phyloP scores from a whole-genome alignment of 53 echinoderm and acorn worm species.

The Mesocentrotus franciscanus region DNA sequence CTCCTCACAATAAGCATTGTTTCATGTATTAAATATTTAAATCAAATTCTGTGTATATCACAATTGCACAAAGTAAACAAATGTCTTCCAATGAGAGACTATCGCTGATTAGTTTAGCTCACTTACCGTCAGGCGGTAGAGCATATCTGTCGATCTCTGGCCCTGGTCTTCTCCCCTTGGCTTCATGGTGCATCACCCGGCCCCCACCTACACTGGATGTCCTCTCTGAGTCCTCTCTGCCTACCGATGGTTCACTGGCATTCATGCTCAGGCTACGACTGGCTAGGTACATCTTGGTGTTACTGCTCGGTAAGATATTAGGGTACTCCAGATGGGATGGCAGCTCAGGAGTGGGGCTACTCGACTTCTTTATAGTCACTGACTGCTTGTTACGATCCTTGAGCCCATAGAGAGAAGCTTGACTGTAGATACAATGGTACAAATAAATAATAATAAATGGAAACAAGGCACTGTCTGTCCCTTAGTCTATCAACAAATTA shows the following conservation, averaged over 20 bases:
- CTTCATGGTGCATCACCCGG: background rate
- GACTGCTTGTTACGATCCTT: background rate
- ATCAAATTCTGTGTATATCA: no score
- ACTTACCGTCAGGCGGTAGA: slow-evolving; percentile 2
- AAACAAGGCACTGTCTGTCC: no score
- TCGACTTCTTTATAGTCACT: background rate
- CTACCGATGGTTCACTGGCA: background rate
- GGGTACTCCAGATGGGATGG: background rate
- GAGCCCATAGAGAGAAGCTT: slow-evolving; percentile 44
- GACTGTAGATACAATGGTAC: slow-evolving; percentile 16
- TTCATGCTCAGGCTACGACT: slow-evolving; percentile 53
- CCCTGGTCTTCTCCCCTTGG: background rate
- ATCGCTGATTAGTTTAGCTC: background rate
- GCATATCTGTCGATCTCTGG: slow-evolving; percentile 15
- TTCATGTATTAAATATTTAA: no score
- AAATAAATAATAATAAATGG: background rate
- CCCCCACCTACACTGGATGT: background rate
- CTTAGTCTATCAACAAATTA: no score
- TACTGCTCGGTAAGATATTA: background rate
- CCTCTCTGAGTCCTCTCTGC: background rate
- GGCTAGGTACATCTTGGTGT: slow-evolving; percentile 46
- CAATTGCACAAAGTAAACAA: no score
- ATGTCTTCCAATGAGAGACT: background rate
- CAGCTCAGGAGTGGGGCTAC: background rate
- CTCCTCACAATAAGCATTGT: no score